Evolutionary conservation across 2,797 vertebrate genomes (phyloP).

Genomic region (Triplophysa bombifrons): DNA sequence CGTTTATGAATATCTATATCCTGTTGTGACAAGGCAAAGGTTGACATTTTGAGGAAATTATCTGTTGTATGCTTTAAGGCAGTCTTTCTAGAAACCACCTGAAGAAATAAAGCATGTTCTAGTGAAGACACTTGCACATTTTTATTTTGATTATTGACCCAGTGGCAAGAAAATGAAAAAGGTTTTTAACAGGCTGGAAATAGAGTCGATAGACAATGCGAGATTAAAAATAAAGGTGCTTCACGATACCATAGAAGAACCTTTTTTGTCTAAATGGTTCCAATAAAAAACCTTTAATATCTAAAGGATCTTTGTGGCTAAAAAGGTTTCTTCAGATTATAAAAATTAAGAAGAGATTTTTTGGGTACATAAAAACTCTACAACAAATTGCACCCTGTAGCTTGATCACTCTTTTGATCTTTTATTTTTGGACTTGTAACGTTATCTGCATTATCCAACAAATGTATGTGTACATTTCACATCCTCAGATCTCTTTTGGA

Average conservation of each 20-base stretch:
- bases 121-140: background rate
- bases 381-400: background rate
- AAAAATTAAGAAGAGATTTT: no score
- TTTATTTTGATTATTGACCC: background rate
- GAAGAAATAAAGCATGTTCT: background rate
- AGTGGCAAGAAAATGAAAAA: no score
- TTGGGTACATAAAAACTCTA: background rate
- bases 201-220: no score
- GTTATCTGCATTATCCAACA: constrained; percentile 27
- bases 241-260: no score
- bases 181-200: no score
- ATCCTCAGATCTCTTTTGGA: constrained; percentile 33
- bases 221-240: no score
- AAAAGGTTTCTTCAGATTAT: no score
- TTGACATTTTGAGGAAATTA: background rate
- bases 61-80: background rate
- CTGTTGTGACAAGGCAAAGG: background rate
- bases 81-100: background rate
- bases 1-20: constrained; percentile 26
- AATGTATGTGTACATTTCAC: constrained; percentile 38
- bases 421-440: constrained; percentile 12
- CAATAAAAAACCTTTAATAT: no score
- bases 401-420: background rate
- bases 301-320: no score
- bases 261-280: no score